Base-by-base conservation (phyloP, 2,888 invertebrate genomes). In the Drosophila niveifrons region DNA sequence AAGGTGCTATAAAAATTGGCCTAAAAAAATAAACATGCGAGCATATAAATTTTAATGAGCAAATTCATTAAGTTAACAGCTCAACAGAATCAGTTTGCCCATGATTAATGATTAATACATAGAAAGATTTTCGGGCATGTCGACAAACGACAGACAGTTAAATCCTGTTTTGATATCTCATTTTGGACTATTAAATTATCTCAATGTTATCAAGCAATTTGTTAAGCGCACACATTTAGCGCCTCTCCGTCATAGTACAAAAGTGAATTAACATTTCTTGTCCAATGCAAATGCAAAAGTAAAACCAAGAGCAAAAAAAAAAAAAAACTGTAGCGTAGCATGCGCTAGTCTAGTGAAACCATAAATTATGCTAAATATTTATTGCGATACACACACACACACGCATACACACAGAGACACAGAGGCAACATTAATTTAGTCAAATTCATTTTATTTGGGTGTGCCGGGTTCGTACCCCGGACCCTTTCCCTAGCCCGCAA, bases 361-460 rank as follows among this genome's bases (percentile, higher is more conserved):
- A 85, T 85, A 85, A 85, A 88, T 86, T 83, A 88, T 88, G 88
- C 88, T 75, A 88, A 85, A 82, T 72, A 66, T 72, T 66, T 72
- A 67, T 77, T 56, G 70, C 64, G 52, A 71, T 68, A 46, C 47
- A 57, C 57, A 57, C 47, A 57, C 57, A 57, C 53, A 52, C 48
- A 50, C 43, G 57, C 17, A 36, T 44, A 66, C 44, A 47, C 2
- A 51, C 8, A 36, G n/a, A 34, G 8, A 68, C n/a, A 48, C 51
- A 52, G 53, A 48, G 43, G 58, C 23, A 41, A 72, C 67, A 83
- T 76, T 75, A 83, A 86, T 79, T 81, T 75, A 67, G 78, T 73
- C 79, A 83, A 81, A 78, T 51, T 71, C 53, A 11, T 36, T 36
- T 36, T 36, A n/a, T 88, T 85, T 85, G 88, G 85, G 85, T 82